Evolutionary conservation across 2,888 invertebrate species (phyloP), one percentile per base, ranked within the genome.

Genomic region (Mimachlamys varia): DNA sequence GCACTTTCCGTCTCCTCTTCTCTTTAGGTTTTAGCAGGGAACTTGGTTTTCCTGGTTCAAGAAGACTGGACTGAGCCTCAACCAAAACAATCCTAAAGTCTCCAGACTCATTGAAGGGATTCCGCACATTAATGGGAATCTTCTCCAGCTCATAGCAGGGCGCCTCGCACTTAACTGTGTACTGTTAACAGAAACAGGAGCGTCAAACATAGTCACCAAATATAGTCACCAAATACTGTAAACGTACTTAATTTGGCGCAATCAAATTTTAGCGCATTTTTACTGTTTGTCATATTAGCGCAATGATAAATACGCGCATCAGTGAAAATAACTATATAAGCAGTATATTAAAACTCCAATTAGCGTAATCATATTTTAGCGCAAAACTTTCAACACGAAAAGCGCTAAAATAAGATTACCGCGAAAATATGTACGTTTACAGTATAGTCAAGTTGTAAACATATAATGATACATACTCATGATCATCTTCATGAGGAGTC

Each of bases 61-160:
- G 92, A n/a, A 93, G 92, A 88, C 94, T 93, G 55, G 94, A 92
- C 89, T 93, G 94, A 50, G 94, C 94, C 91, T 97, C 96, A 13
- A 96, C 95, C 33, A 96, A 93, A 13, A 95, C 94, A 38, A 97
- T 94, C 13, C 94, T 92, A 94, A 97, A 97, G 44, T 94, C 94
- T 19, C 96, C 96, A 19, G 92, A 93, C 89, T 95, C 95, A n/a
- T 92, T 50, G 92, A 96, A 97, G 22, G 96, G 96, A 90, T 96
- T 97, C 38, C 94, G 94, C 33, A 97, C 94, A 10, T 95, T 94
- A 12, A 96, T 50, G 7, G 92, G 91, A 37, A 96, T 93, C 88
- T 94, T 95, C 89, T 95, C 94, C 89, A 96, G 93, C 90, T 96
- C 96, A 91, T 96, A 97, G 90, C 96, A 96, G 1, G 96, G 96